phyloP scores from a whole-genome alignment of 2,797 vertebrate genomes.

The Tarsius wallacei region DNA sequence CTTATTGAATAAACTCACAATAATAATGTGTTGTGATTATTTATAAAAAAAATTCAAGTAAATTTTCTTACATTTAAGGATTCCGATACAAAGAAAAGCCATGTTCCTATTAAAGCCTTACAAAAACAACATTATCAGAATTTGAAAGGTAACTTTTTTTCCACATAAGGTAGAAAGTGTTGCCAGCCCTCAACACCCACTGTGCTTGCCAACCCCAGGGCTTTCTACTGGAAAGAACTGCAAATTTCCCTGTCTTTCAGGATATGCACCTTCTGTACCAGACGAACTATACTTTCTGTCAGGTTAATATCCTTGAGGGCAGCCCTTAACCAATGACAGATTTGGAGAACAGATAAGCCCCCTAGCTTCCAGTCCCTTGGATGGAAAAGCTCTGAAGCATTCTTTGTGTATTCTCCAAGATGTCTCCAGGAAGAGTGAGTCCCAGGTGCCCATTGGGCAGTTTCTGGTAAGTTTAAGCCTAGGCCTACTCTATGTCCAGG shows the following conservation, averaged over 20 bases:
- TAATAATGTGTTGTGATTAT: neutral
- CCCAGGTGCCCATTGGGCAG: neutral
- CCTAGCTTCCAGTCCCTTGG: neutral
- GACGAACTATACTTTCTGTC: fast-evolving
- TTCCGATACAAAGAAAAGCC: neutral
- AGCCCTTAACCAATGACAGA: neutral
- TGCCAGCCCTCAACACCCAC: neutral
- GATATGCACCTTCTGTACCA: neutral
- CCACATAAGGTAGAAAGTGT: neutral
- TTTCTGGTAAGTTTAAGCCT: neutral
- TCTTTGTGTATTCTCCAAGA: neutral
- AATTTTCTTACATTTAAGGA: neutral
- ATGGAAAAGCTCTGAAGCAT: neutral
- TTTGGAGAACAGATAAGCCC: neutral
- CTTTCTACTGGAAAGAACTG: neutral
- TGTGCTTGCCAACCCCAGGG: neutral
- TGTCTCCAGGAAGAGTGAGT: neutral
- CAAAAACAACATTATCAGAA: neutral
- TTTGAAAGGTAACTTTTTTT: neutral
- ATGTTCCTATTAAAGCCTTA: neutral
- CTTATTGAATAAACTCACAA: neutral
- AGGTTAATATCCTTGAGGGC: neutral
- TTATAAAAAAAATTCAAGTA: neutral
- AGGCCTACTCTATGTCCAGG: neutral
- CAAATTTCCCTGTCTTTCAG: neutral